Percentiles rank a stretch among this genome's conserved stretches.
phyloP scores from a whole-genome alignment of 1,140 invertebrate species.

The Dufourea novaeangliae region DNA sequence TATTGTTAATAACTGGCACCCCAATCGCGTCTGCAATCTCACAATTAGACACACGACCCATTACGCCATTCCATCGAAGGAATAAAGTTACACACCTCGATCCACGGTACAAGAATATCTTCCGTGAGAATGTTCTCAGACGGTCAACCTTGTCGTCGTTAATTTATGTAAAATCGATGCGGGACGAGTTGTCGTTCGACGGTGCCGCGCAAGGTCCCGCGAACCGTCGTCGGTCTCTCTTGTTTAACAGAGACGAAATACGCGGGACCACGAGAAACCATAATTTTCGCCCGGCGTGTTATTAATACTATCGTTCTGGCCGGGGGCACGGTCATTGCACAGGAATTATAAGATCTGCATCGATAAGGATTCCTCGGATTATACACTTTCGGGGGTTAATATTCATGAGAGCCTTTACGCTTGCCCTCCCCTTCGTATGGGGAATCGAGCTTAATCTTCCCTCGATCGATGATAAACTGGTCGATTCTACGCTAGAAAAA shows the following conservation, averaged over 20 bases:
- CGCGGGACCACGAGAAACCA: conserved; percentile 6
- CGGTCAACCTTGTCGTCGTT: conserved; percentile 1
- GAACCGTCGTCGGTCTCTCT: not conserved
- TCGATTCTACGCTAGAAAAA: not conserved
- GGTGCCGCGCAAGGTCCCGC: not conserved
- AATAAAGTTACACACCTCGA: no score
- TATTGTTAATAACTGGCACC: no score
- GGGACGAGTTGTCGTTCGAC: not conserved
- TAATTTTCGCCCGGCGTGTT: conserved; percentile 12
- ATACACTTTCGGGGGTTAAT: conserved; percentile 35
- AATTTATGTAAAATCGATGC: conserved; percentile 29
- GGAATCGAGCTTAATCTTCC: conserved; percentile 26
- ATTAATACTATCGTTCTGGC: conserved; percentile 11
- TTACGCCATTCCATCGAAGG: not conserved
- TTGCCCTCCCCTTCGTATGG: no score
- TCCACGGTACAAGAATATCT: no score
- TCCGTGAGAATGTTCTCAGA: conserved; percentile 2
- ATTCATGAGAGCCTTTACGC: conserved; percentile 49
- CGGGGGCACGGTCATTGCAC: conserved; percentile 25
- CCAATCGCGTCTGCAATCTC: no score
- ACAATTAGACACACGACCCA: not conserved
- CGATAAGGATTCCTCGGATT: conserved; percentile 46
- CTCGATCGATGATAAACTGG: conserved; percentile 37
- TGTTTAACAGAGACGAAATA: conserved; percentile 1
- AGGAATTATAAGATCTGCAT: conserved; percentile 33